phyloP scores from a whole-genome alignment of 35 echinoderm and acorn worm species.

The Strongylocentrotus purpuratus region DNA sequence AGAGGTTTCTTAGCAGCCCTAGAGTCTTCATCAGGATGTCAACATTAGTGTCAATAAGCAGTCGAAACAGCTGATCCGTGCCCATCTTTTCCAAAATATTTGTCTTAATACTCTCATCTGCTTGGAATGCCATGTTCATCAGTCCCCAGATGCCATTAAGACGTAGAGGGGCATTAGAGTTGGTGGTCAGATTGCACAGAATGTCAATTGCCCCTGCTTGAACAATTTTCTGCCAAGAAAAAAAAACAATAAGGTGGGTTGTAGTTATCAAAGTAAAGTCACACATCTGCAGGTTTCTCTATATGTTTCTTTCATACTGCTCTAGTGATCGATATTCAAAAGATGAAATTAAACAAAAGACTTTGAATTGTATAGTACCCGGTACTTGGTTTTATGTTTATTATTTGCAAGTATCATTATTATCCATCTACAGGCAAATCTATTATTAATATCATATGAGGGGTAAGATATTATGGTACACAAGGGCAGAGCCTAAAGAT shows the following conservation, averaged over 20 bases:
- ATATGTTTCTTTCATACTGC: too few relatives aligned
- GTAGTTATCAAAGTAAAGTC: too few relatives aligned
- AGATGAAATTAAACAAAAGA: too few relatives aligned
- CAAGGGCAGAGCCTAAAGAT: too few relatives aligned
- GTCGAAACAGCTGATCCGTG: slow-evolving; percentile 86
- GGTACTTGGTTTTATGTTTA: too few relatives aligned
- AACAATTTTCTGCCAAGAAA: slow-evolving; percentile 79
- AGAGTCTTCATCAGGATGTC: slow-evolving; percentile 98
- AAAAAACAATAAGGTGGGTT: background rate
- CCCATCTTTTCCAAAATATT: slow-evolving; percentile 80
- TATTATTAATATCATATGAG: too few relatives aligned
- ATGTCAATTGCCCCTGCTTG: slow-evolving; percentile 86
- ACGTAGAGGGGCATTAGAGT: slow-evolving; percentile 72
- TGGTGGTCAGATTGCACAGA: slow-evolving; percentile 83
- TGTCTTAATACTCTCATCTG: slow-evolving; percentile 93
- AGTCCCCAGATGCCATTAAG: slow-evolving; percentile 98
- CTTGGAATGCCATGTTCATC: slow-evolving; percentile 99
- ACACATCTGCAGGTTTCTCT: too few relatives aligned
- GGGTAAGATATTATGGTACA: too few relatives aligned
- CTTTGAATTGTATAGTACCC: too few relatives aligned
- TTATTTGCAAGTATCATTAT: too few relatives aligned
- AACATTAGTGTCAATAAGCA: slow-evolving; percentile 90
- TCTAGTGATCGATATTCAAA: too few relatives aligned
- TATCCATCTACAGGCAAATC: too few relatives aligned
- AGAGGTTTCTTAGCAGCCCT: slow-evolving; percentile 91